phyloP scores from a whole-genome alignment of 2,113 vertebrate species.

The Ochotona princeps region DNA sequence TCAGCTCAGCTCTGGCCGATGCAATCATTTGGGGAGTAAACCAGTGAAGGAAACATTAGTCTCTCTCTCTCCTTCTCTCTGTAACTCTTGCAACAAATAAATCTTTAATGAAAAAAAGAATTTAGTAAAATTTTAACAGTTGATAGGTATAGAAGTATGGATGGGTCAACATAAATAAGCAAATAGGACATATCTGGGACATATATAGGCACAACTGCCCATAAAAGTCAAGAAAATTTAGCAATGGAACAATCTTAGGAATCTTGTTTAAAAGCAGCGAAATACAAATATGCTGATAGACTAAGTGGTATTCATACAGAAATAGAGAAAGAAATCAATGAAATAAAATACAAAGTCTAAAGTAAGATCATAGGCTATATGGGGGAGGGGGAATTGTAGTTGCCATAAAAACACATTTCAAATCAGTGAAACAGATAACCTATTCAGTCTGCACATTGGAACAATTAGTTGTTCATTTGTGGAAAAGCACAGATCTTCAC shows the following conservation, averaged over 20 bases:
- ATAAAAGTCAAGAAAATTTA: background rate
- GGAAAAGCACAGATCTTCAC: background rate
- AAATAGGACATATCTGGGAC: background rate
- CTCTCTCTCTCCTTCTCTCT: too few relatives aligned
- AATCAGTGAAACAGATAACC: background rate
- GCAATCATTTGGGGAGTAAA: too few relatives aligned
- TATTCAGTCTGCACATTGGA: background rate
- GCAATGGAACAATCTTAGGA: background rate
- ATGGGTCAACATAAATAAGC: background rate
- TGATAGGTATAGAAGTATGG: background rate
- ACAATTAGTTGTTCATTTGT: background rate
- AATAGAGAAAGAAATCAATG: background rate
- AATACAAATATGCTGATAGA: background rate
- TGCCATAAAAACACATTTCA: conserved; percentile 21
- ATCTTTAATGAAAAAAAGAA: background rate
- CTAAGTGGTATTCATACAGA: background rate
- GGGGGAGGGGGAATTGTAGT: background rate
- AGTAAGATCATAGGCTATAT: background rate
- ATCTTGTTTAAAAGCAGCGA: background rate
- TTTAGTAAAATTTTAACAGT: conserved; percentile 42
- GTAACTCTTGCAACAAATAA: too few relatives aligned
- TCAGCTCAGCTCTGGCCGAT: too few relatives aligned
- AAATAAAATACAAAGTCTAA: background rate
- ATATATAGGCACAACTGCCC: background rate
- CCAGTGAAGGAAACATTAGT: too few relatives aligned